Evolutionary conservation across 2,797 vertebrate genomes (phyloP).

Genomic region (Merluccius polli): DNA sequence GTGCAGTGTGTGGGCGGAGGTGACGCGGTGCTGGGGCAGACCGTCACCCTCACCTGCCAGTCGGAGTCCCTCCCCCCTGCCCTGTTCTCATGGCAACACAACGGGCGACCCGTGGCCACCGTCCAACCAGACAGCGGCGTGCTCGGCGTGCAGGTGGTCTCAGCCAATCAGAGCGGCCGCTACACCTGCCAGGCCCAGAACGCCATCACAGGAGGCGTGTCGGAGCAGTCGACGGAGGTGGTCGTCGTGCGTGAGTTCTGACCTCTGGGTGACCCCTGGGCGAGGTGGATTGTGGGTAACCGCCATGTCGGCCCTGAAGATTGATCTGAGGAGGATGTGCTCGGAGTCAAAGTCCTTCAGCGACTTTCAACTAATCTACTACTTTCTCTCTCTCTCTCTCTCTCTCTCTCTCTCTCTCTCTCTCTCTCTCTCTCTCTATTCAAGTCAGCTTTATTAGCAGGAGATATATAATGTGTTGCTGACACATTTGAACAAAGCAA

Average conservation of each 20-base stretch:
- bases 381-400: background rate
- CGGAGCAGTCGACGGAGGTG: conserved; percentile 54
- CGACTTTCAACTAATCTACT: conserved; percentile 42
- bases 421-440: conserved; percentile 42
- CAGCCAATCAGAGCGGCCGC: conserved; percentile 59
- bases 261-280: conserved; percentile 29
- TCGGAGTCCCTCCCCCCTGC: conserved; percentile 70
- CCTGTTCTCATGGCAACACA: conserved; percentile 64
- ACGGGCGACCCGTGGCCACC: conserved; percentile 53
- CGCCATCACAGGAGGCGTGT: conserved; percentile 50
- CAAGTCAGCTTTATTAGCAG: conserved; percentile 8
- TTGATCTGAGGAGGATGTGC: conserved; percentile 58
- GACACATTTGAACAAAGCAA: background rate
- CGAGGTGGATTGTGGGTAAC: conserved; percentile 42
- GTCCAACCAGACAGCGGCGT: conserved; percentile 54
- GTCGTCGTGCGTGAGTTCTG: conserved; percentile 72
- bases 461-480: background rate
- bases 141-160: conserved; percentile 68
- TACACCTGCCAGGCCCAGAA: conserved; percentile 69
- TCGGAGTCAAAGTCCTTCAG: conserved; percentile 53
- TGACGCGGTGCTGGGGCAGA: conserved; percentile 65
- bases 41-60: conserved; percentile 63
- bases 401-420: conserved; percentile 37
- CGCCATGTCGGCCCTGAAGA: conserved; percentile 36
- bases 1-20: conserved; percentile 67